A percentile compares a stretch with the other conserved stretches of the same genome.
Evolutionary conservation across 2,113 vertebrate species (phyloP).

Genomic region (Arenaria interpres): DNA sequence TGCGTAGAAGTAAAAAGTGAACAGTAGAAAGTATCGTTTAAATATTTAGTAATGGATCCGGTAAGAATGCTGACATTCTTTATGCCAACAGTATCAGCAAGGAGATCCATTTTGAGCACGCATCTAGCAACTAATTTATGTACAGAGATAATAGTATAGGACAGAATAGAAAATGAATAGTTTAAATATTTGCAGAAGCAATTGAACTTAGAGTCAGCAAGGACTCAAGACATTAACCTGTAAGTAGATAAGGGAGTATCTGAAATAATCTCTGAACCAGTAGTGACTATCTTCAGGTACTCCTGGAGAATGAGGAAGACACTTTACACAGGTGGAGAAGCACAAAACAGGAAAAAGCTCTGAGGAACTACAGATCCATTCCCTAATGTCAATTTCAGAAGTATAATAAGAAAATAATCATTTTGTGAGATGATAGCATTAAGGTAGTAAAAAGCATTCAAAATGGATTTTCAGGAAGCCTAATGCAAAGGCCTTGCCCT

Average conservation of each 20-base stretch:
- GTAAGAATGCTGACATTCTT: neutral
- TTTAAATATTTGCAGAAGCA: neutral
- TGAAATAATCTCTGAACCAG: neutral
- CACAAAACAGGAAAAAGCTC: neutral
- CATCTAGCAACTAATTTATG: neutral
- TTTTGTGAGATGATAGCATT: neutral
- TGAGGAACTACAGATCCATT: neutral
- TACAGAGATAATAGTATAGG: neutral
- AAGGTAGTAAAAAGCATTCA: neutral
- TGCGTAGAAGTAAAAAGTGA: neutral
- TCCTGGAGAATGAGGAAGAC: neutral
- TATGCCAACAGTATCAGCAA: neutral
- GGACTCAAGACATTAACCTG: neutral
- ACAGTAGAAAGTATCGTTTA: neutral
- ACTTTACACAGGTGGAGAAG: neutral
- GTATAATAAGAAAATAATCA: neutral
- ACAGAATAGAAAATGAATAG: neutral
- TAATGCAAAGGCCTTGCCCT: neutral
- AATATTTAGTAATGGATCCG: neutral
- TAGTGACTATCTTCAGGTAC: neutral
- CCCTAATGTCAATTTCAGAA: neutral
- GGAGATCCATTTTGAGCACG: neutral
- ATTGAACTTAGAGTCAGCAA: neutral
- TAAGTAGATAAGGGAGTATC: neutral
- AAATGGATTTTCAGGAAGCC: neutral